A percentile compares a stretch with the other conserved stretches of the same genome.
Evolutionary conservation across 2,113 vertebrate species (phyloP).

Genomic region (Tupaia chinensis): DNA sequence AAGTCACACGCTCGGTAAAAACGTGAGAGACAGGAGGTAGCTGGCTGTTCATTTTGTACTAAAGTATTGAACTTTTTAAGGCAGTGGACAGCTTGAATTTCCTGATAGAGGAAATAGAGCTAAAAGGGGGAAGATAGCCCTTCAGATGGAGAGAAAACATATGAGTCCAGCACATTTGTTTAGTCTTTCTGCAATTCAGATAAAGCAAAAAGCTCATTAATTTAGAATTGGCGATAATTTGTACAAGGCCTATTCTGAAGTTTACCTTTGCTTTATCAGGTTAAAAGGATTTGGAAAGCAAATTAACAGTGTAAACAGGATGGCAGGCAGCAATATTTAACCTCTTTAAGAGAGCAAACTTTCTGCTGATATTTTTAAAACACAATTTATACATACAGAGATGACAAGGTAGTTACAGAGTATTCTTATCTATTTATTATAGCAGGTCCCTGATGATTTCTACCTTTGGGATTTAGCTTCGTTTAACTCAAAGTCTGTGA

Average conservation of each 20-base stretch:
- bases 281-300: conserved; percentile 82
- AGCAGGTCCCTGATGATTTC: conserved; percentile 11
- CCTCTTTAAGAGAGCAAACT: conserved; percentile 71
- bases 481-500: neutral
- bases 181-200: conserved; percentile 80
- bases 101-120: conserved; percentile 59
- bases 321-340: conserved; percentile 76
- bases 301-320: conserved; percentile 83
- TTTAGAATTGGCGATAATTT: conserved; percentile 81
- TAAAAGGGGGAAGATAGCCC: conserved; percentile 22
- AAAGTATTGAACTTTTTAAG: conserved; percentile 42
- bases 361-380: conserved; percentile 74
- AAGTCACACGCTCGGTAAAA: conserved; percentile 34
- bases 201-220: conserved; percentile 84
- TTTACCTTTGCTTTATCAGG: conserved; percentile 83
- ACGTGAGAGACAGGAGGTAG: neutral
- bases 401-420: conserved; percentile 56
- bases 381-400: conserved; percentile 66
- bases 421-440: conserved; percentile 57
- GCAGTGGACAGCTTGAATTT: conserved; percentile 35
- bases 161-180: conserved; percentile 78
- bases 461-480: conserved; percentile 8
- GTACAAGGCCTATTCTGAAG: conserved; percentile 76
- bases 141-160: conserved; percentile 74
- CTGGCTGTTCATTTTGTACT: neutral